Conservation (phyloP, 2,113 vertebrate species). For the Dendrocopos noguchii region DNA sequence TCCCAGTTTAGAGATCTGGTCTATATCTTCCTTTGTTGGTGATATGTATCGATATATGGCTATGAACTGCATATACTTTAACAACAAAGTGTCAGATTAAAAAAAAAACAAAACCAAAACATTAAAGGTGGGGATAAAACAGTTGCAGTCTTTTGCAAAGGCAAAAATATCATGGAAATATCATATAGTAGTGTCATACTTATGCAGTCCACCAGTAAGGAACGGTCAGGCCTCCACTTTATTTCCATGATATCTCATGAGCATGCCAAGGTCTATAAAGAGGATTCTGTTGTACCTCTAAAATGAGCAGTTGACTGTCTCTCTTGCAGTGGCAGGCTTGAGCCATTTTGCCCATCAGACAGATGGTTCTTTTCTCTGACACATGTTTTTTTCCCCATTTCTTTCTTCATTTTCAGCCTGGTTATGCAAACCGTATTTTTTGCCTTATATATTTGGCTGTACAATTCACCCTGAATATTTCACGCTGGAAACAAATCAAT, state of each 20-base stretch:
- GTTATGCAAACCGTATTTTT: background rate
- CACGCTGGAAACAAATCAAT: background rate
- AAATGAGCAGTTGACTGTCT: background rate
- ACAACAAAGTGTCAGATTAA: no score
- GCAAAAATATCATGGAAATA: background rate
- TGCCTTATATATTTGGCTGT: background rate
- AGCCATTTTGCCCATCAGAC: background rate
- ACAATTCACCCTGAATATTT: background rate
- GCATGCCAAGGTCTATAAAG: background rate
- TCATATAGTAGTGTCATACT: background rate
- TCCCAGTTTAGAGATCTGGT: background rate
- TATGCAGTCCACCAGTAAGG: background rate
- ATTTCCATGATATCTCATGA: background rate
- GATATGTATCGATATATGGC: background rate
- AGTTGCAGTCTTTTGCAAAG: background rate
- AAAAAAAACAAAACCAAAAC: background rate
- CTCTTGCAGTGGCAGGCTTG: background rate
- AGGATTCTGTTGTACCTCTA: background rate
- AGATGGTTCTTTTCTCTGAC: background rate
- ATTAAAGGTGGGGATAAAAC: background rate
- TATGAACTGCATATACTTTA: background rate
- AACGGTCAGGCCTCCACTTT: background rate
- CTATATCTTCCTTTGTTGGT: background rate
- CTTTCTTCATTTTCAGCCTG: background rate
- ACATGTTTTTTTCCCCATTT: background rate